These are phyloP conservation scores for Chrysina gloriosa DNA, from an alignment of 2,888 invertebrate species.

Conservation along the genomic window DNA sequence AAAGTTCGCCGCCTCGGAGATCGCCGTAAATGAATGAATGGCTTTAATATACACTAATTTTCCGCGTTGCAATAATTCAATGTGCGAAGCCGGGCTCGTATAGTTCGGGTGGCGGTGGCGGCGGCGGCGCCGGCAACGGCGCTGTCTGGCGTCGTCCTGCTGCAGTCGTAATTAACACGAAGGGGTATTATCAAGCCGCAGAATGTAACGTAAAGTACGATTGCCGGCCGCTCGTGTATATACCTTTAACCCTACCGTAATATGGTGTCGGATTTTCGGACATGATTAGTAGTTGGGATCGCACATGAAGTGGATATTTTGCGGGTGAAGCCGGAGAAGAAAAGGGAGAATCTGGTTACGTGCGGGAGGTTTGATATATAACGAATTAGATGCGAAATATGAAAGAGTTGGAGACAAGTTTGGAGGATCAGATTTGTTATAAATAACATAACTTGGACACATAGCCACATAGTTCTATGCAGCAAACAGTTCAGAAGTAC, in stretches of 20 bases:
- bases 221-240: neutral
- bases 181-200: constrained; percentile 30
- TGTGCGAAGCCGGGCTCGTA: constrained; percentile 4
- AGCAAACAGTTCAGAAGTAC: no score
- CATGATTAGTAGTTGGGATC: neutral
- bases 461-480: no score
- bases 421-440: no score
- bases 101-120: neutral
- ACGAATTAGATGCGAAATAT: no score
- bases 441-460: no score
- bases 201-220: constrained; percentile 24
- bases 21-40: constrained; percentile 51
- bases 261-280: constrained; percentile 13
- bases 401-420: no score
- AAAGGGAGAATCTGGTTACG: no score
- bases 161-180: constrained; percentile 33
- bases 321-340: no score
- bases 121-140: neutral
- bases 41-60: constrained; percentile 54
- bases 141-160: neutral
- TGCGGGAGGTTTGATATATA: no score
- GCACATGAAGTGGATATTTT: neutral
- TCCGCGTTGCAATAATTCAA: constrained; percentile 37
- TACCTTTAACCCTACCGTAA: constrained; percentile 9
- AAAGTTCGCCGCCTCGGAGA: constrained; percentile 54